Evolutionary conservation across 23 tunicate genomes (phyloP).

Genomic region (Ascidia mentula): DNA sequence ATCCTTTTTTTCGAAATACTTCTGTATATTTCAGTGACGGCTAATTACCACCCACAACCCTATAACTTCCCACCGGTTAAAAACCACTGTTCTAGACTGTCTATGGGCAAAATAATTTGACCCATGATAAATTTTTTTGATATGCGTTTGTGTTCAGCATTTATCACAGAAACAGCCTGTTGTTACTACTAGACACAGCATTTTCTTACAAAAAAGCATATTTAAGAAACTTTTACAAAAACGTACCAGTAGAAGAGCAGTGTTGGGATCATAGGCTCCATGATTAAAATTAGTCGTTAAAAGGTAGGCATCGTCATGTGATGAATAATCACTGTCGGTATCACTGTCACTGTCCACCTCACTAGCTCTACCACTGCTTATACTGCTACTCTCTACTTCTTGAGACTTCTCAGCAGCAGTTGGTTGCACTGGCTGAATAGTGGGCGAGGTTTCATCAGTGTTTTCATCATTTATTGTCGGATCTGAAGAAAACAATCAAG

Average conservation of each 20-base stretch:
- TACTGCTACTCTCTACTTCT: constrained; percentile 23
- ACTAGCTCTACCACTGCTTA: constrained; percentile 44
- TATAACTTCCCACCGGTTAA: not conserved
- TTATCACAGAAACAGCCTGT: too few species aligned
- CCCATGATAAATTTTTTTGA: too few species aligned
- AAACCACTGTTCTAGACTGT: too few species aligned
- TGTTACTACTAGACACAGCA: too few species aligned
- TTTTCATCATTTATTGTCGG: not conserved
- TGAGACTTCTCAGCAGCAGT: not conserved
- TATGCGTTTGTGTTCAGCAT: too few species aligned
- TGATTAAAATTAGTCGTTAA: constrained; percentile 39
- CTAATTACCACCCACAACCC: not conserved
- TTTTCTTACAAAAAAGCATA: too few species aligned
- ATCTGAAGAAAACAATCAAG: too few species aligned
- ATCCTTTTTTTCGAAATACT: too few species aligned
- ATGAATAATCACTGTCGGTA: constrained; percentile 86
- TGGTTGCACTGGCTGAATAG: not conserved
- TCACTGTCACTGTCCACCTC: constrained; percentile 60
- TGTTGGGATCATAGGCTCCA: constrained; percentile 74
- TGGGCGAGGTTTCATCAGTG: not conserved
- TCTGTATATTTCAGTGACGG: too few species aligned
- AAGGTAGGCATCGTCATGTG: constrained; percentile 39
- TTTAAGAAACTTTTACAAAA: too few species aligned
- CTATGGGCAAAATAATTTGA: too few species aligned
- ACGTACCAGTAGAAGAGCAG: constrained; percentile 55